A percentile compares a stretch with the other conserved stretches of the same genome.
These are phyloP conservation scores for Polyodon spathula DNA, from an alignment of 2,113 vertebrate species.

Conservation along the genomic window DNA sequence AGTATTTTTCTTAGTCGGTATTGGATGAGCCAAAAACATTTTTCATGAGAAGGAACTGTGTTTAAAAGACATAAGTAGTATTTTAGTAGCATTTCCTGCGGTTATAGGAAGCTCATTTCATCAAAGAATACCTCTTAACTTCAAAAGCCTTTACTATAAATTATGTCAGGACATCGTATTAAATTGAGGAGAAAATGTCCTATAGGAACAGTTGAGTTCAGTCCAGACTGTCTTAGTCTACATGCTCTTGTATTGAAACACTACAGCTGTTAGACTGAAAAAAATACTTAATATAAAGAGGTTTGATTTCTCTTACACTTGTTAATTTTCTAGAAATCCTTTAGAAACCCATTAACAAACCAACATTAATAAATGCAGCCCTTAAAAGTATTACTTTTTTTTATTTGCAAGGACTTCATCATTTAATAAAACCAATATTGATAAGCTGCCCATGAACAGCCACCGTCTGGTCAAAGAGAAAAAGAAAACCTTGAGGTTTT, in stretches of 20 bases:
- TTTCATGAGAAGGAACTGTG: constrained; percentile 38
- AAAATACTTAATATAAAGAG: constrained; percentile 31
- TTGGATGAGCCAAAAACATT: too few relatives aligned
- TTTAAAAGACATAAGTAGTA: constrained; percentile 43
- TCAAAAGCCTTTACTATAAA: constrained; percentile 86
- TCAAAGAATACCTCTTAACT: constrained; percentile 89
- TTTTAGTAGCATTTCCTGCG: constrained; percentile 64
- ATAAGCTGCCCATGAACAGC: too few relatives aligned
- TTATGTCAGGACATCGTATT: constrained; percentile 76
- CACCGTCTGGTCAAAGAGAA: too few relatives aligned
- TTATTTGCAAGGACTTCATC: too few relatives aligned
- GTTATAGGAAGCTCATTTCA: constrained; percentile 81
- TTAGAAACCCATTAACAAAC: too few relatives aligned
- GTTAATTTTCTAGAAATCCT: too few relatives aligned
- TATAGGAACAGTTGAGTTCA: constrained; percentile 79
- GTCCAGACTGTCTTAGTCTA: constrained; percentile 67
- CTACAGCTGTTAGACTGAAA: constrained; percentile 75
- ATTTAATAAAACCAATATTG: too few relatives aligned
- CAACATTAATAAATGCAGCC: too few relatives aligned
- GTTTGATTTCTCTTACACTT: too few relatives aligned
- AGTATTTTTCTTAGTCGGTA: too few relatives aligned
- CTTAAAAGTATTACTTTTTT: too few relatives aligned
- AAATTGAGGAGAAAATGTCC: constrained; percentile 76
- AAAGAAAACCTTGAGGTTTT: too few relatives aligned
- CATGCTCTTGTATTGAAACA: constrained; percentile 68